phyloP scores from a whole-genome alignment of 2,888 invertebrate genomes.

The Leptogaster cylindrica region DNA sequence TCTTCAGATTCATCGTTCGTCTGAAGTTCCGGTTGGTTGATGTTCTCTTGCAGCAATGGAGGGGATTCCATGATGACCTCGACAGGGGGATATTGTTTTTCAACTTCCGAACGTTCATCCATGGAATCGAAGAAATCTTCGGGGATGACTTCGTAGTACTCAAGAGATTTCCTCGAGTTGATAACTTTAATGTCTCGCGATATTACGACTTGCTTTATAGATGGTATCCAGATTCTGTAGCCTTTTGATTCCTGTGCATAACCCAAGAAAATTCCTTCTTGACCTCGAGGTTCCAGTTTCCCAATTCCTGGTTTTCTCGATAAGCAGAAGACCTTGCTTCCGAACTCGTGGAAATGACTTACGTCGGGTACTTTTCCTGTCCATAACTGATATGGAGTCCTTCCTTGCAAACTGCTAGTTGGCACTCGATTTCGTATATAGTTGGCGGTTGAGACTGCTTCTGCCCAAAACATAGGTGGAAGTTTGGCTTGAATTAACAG shows the following conservation, averaged over 20 bases:
- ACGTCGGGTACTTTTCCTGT: not conserved
- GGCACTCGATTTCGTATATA: not conserved
- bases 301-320: not conserved
- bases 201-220: too few species aligned
- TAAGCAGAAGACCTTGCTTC: not conserved
- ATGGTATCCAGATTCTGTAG: not conserved
- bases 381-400: not conserved
- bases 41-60: too few species aligned
- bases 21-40: too few species aligned
- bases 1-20: too few species aligned
- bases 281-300: not conserved
- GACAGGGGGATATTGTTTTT: too few species aligned
- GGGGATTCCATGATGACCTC: too few species aligned
- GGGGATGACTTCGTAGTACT: too few species aligned
- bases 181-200: too few species aligned
- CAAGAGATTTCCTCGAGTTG: too few species aligned
- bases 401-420: not conserved
- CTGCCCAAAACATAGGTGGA: not conserved
- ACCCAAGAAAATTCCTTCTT: not conserved
- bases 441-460: not conserved
- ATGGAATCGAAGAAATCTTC: too few species aligned
- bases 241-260: not conserved
- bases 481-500: not conserved
- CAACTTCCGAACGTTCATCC: too few species aligned
- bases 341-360: not conserved